Evolutionary conservation across 2,113 vertebrate species (phyloP).

Genomic region (Aptenodytes patagonicus): DNA sequence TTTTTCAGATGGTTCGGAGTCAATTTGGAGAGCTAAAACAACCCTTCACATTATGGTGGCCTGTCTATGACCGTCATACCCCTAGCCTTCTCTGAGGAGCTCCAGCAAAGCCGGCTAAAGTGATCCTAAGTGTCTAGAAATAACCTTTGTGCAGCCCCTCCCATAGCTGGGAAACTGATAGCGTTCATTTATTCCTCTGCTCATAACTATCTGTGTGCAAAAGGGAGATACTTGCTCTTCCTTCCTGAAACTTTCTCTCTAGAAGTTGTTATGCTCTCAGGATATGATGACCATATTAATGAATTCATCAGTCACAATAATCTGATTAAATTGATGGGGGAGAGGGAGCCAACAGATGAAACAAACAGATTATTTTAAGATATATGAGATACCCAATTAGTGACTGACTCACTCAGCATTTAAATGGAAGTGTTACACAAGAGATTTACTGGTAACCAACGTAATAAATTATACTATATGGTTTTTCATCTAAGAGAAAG

Average conservation of each 20-base stretch:
- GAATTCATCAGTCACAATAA: constrained; percentile 59
- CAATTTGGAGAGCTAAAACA: background rate
- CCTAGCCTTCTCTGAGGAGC: background rate
- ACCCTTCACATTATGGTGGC: background rate
- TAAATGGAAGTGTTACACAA: constrained; percentile 31
- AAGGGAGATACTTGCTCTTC: background rate
- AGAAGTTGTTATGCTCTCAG: constrained; percentile 6
- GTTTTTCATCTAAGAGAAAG: background rate
- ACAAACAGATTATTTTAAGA: constrained; percentile 62
- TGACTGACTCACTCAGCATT: constrained; percentile 45
- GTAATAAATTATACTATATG: background rate
- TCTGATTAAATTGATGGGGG: constrained; percentile 53
- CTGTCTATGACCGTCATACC: background rate
- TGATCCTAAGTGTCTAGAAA: background rate
- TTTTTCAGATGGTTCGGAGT: background rate
- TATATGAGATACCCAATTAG: constrained; percentile 46
- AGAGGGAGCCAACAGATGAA: constrained; percentile 46
- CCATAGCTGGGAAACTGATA: background rate
- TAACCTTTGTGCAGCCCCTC: background rate
- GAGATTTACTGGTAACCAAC: constrained; percentile 20
- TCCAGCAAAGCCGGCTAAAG: background rate
- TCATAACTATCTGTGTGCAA: background rate
- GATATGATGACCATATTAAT: background rate
- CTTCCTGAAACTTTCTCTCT: constrained; percentile 19
- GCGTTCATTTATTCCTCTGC: background rate